phyloP scores from a whole-genome alignment of 2,113 vertebrate genomes.

The Orientallactaga bullata region DNA sequence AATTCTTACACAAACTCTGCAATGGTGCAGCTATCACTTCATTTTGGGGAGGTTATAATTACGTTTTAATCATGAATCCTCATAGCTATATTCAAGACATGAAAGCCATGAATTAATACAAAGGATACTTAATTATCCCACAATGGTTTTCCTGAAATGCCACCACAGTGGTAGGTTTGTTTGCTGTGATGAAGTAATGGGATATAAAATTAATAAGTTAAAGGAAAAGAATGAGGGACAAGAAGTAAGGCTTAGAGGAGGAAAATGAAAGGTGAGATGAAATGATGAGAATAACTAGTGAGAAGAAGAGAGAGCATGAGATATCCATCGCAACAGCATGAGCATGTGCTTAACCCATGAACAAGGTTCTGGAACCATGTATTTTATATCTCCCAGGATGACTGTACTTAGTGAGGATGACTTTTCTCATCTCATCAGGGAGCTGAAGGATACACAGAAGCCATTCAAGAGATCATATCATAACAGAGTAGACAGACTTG shows the following conservation, averaged over 20 bases:
- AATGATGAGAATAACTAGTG: background rate
- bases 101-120: background rate
- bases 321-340: constrained; percentile 43
- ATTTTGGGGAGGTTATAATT: background rate
- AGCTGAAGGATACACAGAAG: constrained; percentile 73
- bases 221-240: constrained; percentile 8
- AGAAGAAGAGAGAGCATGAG: background rate
- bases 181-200: background rate
- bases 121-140: background rate
- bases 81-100: background rate
- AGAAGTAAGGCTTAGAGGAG: background rate
- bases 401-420: constrained; percentile 73
- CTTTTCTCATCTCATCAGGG: constrained; percentile 59
- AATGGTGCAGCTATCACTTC: background rate
- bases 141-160: background rate
- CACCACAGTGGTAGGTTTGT: background rate
- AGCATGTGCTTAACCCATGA: constrained; percentile 58
- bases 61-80: background rate
- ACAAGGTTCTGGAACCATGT: constrained; percentile 43
- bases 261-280: background rate
- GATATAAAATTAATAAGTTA: background rate
- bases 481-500: constrained; percentile 46
- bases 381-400: constrained; percentile 66
- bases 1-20: constrained; percentile 36
- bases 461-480: constrained; percentile 61